Evolutionary conservation across 2,113 vertebrate genomes (phyloP).

Genomic region (Felis catus): F.catus_Fca126_mat1.0 CM031419.1:116506501-116507000

Average conservation of each 20-base stretch:
- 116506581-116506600: neutral
- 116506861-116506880: too few species aligned
- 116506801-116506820: too few species aligned
- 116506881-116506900: too few species aligned
- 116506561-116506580: neutral
- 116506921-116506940: too few species aligned
- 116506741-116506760: too few species aligned
- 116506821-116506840: too few species aligned
- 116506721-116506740: neutral
- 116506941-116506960: too few species aligned
- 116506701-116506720: fast-evolving
- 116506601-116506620: neutral
- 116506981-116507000: too few species aligned
- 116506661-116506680: neutral
- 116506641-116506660: neutral
- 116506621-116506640: neutral
- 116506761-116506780: neutral
- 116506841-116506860: too few species aligned
- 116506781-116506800: too few species aligned
- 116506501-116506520: neutral
- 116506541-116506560: neutral
- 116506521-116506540: neutral
- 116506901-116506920: too few species aligned
- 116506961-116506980: too few species aligned
- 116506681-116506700: neutral